Evolutionary conservation across 2,888 invertebrate species (phyloP), one percentile per base, ranked within the genome.

Genomic region (Tridacna crocea): DNA sequence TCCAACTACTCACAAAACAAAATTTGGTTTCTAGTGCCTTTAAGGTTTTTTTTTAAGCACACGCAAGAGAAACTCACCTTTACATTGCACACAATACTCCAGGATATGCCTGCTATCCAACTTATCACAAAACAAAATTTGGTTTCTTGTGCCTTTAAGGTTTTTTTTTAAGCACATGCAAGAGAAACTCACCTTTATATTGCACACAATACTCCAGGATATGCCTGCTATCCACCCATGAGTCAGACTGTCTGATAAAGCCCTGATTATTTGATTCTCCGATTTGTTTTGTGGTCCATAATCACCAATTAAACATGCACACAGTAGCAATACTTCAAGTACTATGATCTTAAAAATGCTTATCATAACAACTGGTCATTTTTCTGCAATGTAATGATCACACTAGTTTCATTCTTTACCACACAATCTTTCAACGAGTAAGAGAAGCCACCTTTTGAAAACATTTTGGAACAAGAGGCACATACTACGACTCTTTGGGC

Each of bases 221-320:
- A 89, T 66, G 22, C 80, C 86, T 58, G 84, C 91, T 10, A 91
- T 82, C 11, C 86, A 61, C 19, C 90, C 90, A 87, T 91, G 91
- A 0, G 88, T 88, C 2, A 87, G 27, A 63, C 83, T 88, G 77
- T 91, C 91, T 26, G 79, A 47, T 2, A 87, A 13, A n/a, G 88
- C 88, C 70, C 81, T 75, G 17, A 84, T 47, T 19, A 80, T 75
- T 26, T 76, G 75, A 58, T 63, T 77, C 36, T 63, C 46, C 24
- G 83, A 76, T 22, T 74, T 70, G 48, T 76, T 61, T 15, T 70
- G 48, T 26, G 85, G 68, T 17, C 85, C 60, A 65, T 81, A 58
- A 36, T 89, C 89, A 48, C 89, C 88, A 47, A 80, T 65, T 22
- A 79, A 17, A 74, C 85, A 87, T 22, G 74, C 66, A 15, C 75